A percentile compares a stretch with the other conserved stretches of the same genome.
These are phyloP conservation scores for Dendrocopos noguchii DNA, from an alignment of 2,113 vertebrate genomes.

Conservation along the genomic window DNA sequence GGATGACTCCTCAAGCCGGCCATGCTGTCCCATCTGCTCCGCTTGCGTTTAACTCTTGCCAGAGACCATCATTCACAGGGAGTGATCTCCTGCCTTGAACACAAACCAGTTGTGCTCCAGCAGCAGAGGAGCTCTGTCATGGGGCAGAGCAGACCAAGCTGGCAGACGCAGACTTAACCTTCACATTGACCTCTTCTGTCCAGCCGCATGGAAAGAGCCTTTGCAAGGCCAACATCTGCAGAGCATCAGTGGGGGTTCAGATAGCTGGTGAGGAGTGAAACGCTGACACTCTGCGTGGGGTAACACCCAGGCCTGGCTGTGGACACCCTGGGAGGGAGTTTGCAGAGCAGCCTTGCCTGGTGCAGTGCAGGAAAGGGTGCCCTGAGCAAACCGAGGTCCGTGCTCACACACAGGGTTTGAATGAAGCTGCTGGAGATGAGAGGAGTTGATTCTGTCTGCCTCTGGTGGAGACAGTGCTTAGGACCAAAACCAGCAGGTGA, in stretches of 20 bases:
- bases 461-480: not conserved
- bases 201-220: not conserved
- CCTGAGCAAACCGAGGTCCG: not conserved
- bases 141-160: not conserved
- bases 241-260: slow-evolving; percentile 1
- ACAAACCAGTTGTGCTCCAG: not conserved
- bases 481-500: slow-evolving; percentile 14
- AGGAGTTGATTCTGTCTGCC: slow-evolving; percentile 10
- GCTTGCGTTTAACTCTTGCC: slow-evolving; percentile 53
- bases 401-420: not conserved
- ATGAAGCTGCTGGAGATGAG: not conserved
- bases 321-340: not conserved
- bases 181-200: not conserved
- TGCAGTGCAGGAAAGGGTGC: not conserved
- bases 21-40: not conserved
- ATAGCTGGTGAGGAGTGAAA: slow-evolving; percentile 41
- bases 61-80: not conserved
- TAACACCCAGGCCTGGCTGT: not conserved
- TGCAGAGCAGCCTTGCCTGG: not conserved
- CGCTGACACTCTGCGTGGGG: not conserved
- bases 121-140: not conserved
- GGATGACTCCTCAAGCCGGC: slow-evolving; percentile 49
- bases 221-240: slow-evolving; percentile 5
- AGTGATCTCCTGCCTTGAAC: not conserved
- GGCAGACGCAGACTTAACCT: not conserved